These are phyloP conservation scores for Poeciliopsis occidentalis DNA, from an alignment of 2,113 vertebrate genomes.

Conservation along the genomic window DNA sequence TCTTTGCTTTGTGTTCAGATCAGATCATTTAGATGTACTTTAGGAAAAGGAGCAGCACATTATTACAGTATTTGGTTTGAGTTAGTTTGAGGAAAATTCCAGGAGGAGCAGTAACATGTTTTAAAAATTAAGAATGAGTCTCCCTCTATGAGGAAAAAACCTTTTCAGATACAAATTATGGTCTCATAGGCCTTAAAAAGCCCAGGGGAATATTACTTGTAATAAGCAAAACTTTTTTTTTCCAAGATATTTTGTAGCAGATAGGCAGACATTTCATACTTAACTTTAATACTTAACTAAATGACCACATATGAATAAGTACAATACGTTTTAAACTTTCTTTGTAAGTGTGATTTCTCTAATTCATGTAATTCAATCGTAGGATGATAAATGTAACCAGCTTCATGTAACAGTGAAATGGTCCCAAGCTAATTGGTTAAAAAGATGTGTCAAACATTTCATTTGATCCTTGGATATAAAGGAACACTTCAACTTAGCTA, in stretches of 20 bases:
- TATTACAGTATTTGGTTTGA: not conserved
- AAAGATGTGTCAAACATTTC: too few species aligned
- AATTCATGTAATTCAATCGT: too few species aligned
- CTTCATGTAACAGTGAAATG: too few species aligned
- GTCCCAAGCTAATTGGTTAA: too few species aligned
- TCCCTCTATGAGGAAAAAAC: not conserved
- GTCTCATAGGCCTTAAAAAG: too few species aligned
- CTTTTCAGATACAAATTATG: too few species aligned
- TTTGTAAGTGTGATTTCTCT: too few species aligned
- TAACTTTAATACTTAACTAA: not conserved
- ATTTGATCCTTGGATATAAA: not conserved
- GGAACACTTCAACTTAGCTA: not conserved
- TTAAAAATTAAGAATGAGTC: not conserved
- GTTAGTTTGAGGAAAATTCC: not conserved
- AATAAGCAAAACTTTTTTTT: not conserved
- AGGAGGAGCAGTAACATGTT: constrained; percentile 1
- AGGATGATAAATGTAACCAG: too few species aligned
- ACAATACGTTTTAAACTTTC: not conserved
- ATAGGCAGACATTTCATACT: too few species aligned
- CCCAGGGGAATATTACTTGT: not conserved
- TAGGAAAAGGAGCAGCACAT: too few species aligned
- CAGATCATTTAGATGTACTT: not conserved
- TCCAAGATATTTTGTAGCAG: not conserved
- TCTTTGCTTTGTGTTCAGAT: not conserved
- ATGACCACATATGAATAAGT: not conserved